Evolutionary conservation across 53 echinoderm and acorn worm genomes (phyloP).

Genomic region (Arbacia lixula): DNA sequence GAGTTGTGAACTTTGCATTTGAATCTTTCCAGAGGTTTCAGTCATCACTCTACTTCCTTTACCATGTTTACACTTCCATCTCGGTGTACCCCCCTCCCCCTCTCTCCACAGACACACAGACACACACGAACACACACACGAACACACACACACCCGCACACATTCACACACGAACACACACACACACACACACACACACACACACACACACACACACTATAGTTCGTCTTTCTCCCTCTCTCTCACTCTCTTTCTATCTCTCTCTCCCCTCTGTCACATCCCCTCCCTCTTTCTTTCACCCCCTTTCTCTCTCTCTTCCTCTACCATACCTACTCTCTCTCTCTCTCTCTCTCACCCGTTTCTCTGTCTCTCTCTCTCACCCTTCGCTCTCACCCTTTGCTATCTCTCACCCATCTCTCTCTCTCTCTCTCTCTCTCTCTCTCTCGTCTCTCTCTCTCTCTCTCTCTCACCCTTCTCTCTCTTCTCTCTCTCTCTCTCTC

Average conservation of each 20-base stretch:
- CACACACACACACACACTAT: too few species aligned
- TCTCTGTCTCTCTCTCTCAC: neutral
- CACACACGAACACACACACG: too few species aligned
- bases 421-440: neutral
- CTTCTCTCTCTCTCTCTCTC: neutral
- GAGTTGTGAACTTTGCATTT: too few species aligned
- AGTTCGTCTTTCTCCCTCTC: neutral
- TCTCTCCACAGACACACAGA: too few species aligned
- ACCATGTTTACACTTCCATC: too few species aligned
- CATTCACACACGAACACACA: too few species aligned
- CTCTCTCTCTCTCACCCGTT: neutral
- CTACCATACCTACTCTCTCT: neutral
- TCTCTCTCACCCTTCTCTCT: neutral
- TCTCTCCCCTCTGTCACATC: neutral
- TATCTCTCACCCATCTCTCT: neutral
- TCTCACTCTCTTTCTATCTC: neutral
- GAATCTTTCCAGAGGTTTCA: too few species aligned
- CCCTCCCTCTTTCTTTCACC: neutral
- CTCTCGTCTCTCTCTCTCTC: neutral
- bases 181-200: too few species aligned
- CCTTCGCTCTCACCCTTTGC: neutral
- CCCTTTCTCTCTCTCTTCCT: neutral
- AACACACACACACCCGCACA: too few species aligned
- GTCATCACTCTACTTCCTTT: too few species aligned
- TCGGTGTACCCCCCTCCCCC: too few species aligned